Percentiles rank a stretch among this genome's conserved stretches.
Conservation (phyloP, 2,797 vertebrate genomes). For the Falco rusticolus region DNA sequence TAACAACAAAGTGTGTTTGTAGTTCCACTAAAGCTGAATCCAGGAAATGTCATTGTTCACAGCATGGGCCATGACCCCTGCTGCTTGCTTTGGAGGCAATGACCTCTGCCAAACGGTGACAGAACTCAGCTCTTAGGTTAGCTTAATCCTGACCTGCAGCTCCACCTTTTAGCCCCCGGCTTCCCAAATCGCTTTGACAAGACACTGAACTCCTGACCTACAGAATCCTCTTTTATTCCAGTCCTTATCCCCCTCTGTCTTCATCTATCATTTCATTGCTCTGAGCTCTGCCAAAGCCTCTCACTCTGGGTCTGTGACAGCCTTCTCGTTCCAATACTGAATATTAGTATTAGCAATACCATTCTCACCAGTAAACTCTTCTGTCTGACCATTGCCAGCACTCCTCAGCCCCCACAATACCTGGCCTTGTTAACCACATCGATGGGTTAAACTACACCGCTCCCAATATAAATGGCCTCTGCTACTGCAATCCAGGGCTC, state of each 20-base stretch:
- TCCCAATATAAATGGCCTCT: neutral
- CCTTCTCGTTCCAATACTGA: neutral
- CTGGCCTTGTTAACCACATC: neutral
- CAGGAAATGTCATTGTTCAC: constrained; percentile 64
- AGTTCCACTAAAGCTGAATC: constrained; percentile 24
- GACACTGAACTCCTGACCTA: constrained; percentile 66
- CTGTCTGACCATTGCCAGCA: neutral
- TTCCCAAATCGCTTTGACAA: constrained; percentile 62
- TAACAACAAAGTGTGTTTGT: constrained; percentile 37
- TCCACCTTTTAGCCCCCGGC: constrained; percentile 46
- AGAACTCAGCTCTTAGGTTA: constrained; percentile 44
- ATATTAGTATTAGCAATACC: neutral
- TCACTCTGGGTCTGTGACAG: neutral
- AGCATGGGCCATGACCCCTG: neutral
- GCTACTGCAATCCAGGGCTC: neutral
- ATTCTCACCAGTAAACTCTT: neutral
- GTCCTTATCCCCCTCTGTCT: constrained; percentile 32
- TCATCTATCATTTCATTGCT: neutral
- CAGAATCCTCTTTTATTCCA: constrained; percentile 53
- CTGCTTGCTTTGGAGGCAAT: constrained; percentile 47
- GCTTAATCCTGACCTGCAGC: constrained; percentile 60
- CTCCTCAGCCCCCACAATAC: neutral
- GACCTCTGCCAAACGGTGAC: constrained; percentile 59
- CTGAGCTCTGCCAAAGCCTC: constrained; percentile 1
- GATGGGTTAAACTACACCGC: neutral